Conservation (phyloP, 1,140 invertebrate species). For the Zaprionus nigranus region DNA sequence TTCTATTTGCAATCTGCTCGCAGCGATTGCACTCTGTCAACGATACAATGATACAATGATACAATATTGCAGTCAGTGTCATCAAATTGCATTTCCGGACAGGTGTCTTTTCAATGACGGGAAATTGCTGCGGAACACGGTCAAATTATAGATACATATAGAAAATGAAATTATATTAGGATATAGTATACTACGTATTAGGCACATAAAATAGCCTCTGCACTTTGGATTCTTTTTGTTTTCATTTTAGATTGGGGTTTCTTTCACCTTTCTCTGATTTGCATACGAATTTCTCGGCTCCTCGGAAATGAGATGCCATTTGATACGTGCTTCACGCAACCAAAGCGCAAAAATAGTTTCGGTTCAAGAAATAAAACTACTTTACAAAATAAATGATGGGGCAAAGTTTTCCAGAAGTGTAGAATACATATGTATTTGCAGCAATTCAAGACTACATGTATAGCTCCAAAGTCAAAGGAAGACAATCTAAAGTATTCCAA, state of each 20-base stretch:
- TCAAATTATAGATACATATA: constrained; percentile 1
- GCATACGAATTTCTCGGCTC: constrained; percentile 43
- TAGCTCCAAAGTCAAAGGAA: constrained; percentile 9
- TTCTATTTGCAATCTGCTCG: constrained; percentile 48
- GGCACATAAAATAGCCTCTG: not conserved
- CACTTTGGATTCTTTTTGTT: not conserved
- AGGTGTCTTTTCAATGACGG: constrained; percentile 41
- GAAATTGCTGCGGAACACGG: constrained; percentile 30
- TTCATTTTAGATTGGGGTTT: not conserved
- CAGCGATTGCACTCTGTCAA: constrained; percentile 23
- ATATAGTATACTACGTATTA: not conserved
- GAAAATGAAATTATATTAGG: not conserved
- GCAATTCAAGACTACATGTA: constrained; percentile 9
- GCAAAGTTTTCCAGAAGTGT: constrained; percentile 3
- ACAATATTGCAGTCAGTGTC: constrained; percentile 46
- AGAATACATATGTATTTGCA: not conserved
- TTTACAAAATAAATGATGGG: constrained; percentile 6
- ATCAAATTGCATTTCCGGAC: constrained; percentile 34
- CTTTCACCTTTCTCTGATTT: constrained; percentile 9
- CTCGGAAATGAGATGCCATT: constrained; percentile 54
- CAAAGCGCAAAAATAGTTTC: not conserved
- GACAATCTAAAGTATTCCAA: constrained; percentile 15
- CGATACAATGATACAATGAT: constrained; percentile 30
- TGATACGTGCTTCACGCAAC: constrained; percentile 40
- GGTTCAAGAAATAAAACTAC: constrained; percentile 11